phyloP scores from a whole-genome alignment of 1,140 invertebrate species.

The Tribolium castaneum region DNA sequence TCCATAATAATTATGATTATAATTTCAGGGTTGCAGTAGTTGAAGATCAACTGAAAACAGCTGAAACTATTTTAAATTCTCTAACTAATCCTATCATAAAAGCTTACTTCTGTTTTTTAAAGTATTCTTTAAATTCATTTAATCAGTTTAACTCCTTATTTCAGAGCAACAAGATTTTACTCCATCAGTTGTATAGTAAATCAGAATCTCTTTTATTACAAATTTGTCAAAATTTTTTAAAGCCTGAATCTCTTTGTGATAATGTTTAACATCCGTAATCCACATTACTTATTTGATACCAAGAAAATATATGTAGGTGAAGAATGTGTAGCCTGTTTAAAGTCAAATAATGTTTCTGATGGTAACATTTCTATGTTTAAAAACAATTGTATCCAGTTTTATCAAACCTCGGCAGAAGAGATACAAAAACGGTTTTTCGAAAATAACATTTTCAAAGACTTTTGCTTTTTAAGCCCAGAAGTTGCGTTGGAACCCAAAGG shows the following conservation, averaged over 20 bases:
- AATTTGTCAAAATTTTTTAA: background rate
- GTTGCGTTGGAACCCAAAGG: too few relatives aligned
- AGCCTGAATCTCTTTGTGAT: background rate
- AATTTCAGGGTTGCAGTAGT: background rate
- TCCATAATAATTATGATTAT: background rate
- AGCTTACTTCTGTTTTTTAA: background rate
- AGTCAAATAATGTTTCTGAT: background rate
- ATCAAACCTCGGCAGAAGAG: background rate
- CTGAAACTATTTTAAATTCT: constrained; percentile 1
- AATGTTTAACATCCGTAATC: background rate
- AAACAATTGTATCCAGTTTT: background rate
- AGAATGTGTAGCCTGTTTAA: background rate
- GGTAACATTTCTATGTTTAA: background rate
- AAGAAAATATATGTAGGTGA: background rate
- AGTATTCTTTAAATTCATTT: background rate
- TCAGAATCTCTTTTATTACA: background rate
- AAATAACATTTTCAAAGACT: background rate
- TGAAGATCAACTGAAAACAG: background rate
- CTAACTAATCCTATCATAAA: background rate
- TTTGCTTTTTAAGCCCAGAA: background rate
- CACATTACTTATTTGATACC: background rate
- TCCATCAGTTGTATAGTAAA: background rate
- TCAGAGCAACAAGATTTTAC: background rate
- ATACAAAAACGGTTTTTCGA: background rate
- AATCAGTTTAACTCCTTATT: background rate